Conservation (phyloP, 2,113 vertebrate genomes). For the Cryptotis parvus region DNA sequence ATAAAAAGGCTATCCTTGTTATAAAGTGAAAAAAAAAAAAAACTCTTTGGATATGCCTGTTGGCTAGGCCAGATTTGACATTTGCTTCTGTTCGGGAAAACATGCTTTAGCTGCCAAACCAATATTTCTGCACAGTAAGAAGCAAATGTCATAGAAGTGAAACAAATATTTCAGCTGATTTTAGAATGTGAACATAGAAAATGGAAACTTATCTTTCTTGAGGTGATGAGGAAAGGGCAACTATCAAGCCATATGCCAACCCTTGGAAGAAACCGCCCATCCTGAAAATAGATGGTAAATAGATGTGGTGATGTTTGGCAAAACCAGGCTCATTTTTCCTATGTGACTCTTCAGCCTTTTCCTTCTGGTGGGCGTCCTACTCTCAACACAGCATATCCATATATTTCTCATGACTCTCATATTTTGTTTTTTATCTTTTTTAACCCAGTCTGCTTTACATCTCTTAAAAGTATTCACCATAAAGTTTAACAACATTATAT, state of each 20-base stretch:
- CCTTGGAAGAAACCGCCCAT: neutral
- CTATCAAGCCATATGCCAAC: neutral
- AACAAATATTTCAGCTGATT: conserved; percentile 52
- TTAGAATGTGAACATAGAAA: conserved; percentile 39
- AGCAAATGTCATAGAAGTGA: conserved; percentile 43
- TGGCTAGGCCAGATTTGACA: conserved; percentile 53
- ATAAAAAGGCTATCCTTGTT: too few relatives aligned
- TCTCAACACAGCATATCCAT: too few relatives aligned
- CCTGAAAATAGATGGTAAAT: neutral
- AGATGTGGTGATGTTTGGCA: neutral
- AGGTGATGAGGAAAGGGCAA: conserved; percentile 20
- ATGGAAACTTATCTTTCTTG: conserved; percentile 29
- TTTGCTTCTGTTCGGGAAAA: conserved; percentile 71
- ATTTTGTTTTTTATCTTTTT: neutral
- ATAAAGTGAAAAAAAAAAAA: too few relatives aligned
- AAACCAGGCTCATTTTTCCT: neutral
- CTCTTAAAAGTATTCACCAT: neutral
- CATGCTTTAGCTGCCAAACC: conserved; percentile 44
- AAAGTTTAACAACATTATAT: too few relatives aligned
- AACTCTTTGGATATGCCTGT: neutral
- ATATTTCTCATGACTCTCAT: neutral
- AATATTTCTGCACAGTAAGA: conserved; percentile 59
- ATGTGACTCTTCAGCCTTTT: too few relatives aligned
- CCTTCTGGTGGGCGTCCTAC: too few relatives aligned
- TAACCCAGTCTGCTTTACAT: neutral